Conservation (phyloP, 1,140 invertebrate species). For the Physella acuta region DNA sequence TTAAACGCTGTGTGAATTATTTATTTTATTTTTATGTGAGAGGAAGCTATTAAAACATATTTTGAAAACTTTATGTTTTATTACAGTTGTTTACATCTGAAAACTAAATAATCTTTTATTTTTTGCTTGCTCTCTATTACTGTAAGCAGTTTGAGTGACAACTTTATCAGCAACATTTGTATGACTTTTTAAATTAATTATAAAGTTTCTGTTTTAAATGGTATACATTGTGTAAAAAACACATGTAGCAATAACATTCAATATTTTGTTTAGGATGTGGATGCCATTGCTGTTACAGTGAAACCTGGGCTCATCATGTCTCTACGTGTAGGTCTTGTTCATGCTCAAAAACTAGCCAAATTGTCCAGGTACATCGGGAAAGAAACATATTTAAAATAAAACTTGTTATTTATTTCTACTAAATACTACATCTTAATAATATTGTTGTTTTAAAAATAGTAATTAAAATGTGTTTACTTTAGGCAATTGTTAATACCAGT, state of each 20-base stretch:
- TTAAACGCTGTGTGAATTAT: no score
- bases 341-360: conserved; percentile 78
- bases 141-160: no score
- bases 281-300: conserved; percentile 88
- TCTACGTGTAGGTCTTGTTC: conserved; percentile 77
- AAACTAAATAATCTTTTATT: no score
- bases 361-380: conserved; percentile 59
- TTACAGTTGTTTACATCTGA: no score
- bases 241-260: not conserved
- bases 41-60: no score
- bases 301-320: conserved; percentile 84
- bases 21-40: no score
- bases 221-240: not conserved
- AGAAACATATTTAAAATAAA: not conserved
- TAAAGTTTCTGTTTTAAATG: not conserved
- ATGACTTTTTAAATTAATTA: no score
- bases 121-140: no score
- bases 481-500: conserved; percentile 90
- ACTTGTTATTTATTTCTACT: not conserved
- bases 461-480: no score
- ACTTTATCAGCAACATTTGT: no score
- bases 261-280: conserved; percentile 66
- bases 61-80: no score
- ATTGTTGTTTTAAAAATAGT: no score
- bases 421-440: not conserved